Percentiles rank a stretch among this genome's conserved stretches.
These are phyloP conservation scores for Apamea epomidion DNA, from an alignment of 2,888 invertebrate genomes.

Conservation along the genomic window DNA sequence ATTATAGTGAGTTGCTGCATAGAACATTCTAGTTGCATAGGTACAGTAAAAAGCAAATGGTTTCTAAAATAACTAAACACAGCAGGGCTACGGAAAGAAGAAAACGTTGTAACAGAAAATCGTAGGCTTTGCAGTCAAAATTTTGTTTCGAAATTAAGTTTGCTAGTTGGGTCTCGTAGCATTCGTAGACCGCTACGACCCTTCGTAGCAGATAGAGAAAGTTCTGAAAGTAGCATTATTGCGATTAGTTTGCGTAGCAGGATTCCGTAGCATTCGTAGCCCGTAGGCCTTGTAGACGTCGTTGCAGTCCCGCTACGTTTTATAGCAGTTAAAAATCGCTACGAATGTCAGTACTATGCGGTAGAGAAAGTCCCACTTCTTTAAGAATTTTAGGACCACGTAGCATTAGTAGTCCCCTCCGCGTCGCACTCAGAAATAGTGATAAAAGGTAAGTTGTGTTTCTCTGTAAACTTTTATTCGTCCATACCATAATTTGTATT, in stretches of 20 bases:
- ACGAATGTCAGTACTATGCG: neutral
- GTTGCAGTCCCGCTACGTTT: neutral
- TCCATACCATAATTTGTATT: neutral
- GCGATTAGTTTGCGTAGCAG: neutral
- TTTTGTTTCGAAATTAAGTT: neutral
- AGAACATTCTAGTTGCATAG: constrained; percentile 18
- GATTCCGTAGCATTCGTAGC: constrained; percentile 43
- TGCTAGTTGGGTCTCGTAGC: constrained; percentile 35
- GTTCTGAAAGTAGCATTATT: constrained; percentile 7
- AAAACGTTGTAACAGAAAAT: constrained; percentile 14
- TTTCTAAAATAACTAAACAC: neutral
- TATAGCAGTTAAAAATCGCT: neutral
- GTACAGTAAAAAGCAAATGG: neutral
- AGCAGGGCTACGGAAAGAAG: neutral
- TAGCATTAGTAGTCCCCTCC: constrained; percentile 4
- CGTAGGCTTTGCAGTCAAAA: neutral
- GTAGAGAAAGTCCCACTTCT: neutral
- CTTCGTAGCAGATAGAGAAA: constrained; percentile 35
- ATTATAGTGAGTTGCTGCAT: constrained; percentile 6
- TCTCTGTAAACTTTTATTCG: neutral
- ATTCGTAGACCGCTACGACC: constrained; percentile 34
- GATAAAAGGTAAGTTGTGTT: neutral
- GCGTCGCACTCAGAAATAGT: neutral
- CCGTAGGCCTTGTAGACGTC: constrained; percentile 5
- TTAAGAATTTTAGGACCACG: neutral